Evolutionary conservation across 2,888 invertebrate species (phyloP).

Genomic region (Drosophila rubida): DNA sequence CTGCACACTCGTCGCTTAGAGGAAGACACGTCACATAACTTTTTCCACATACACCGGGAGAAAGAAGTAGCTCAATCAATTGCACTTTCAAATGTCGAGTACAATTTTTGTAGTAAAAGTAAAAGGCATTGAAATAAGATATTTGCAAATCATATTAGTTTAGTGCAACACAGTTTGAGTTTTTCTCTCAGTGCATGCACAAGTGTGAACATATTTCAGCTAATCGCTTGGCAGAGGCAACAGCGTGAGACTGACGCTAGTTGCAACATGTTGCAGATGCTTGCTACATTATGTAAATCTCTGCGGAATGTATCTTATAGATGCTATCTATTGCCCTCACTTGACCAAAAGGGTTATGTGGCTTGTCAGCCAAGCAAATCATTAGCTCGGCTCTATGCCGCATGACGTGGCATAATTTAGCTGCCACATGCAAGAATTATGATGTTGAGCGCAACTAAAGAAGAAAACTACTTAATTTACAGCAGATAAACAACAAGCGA

Average conservation of each 20-base stretch:
- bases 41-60: background rate
- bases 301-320: constrained; percentile 9
- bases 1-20: background rate
- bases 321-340: constrained; percentile 14
- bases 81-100: background rate
- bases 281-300: constrained; percentile 45
- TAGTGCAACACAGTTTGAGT: background rate
- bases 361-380: constrained; percentile 1
- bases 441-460: constrained; percentile 69
- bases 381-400: constrained; percentile 8
- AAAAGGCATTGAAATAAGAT: no score
- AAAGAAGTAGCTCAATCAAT: background rate
- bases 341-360: constrained; percentile 10
- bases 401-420: constrained; percentile 68
- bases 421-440: constrained; percentile 62
- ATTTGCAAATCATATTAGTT: no score
- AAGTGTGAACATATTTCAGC: constrained; percentile 45
- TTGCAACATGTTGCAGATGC: constrained; percentile 12
- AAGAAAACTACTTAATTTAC: constrained; percentile 74
- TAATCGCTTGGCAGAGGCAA: constrained; percentile 40
- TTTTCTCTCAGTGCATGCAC: constrained; percentile 51
- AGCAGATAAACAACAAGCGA: constrained; percentile 55
- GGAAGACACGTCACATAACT: background rate
- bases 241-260: constrained; percentile 27
- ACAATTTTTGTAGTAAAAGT: no score